A percentile compares a stretch with the other conserved stretches of the same genome.
Evolutionary conservation across 1,140 invertebrate genomes (phyloP).

Genomic region (Solenopsis fugax): DNA sequence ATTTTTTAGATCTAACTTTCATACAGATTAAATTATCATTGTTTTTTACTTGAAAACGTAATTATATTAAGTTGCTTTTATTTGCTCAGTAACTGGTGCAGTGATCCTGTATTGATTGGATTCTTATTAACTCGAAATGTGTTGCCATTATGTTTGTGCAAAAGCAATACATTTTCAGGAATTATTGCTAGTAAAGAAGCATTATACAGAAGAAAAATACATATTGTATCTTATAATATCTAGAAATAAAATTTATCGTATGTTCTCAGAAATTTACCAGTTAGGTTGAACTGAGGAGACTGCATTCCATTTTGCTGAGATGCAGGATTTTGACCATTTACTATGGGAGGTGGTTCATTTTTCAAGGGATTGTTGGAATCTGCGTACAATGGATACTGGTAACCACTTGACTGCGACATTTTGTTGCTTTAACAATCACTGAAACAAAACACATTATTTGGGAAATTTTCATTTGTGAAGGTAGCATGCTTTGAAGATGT

Average conservation of each 20-base stretch:
- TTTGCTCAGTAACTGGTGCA: too few species aligned
- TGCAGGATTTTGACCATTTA: constrained; percentile 79
- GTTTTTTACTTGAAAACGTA: too few species aligned
- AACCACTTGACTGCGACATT: constrained; percentile 82
- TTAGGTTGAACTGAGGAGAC: constrained; percentile 78
- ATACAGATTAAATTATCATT: too few species aligned
- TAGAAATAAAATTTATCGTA: background rate
- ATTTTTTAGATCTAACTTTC: too few species aligned
- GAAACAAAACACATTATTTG: constrained; percentile 55
- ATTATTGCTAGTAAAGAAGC: background rate
- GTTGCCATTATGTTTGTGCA: background rate
- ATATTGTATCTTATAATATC: background rate
- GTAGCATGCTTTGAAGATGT: background rate
- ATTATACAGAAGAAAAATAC: background rate
- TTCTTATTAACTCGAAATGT: background rate
- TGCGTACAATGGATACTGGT: constrained; percentile 79
- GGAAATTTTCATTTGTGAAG: background rate
- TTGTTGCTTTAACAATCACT: constrained; percentile 72
- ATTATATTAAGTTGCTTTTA: too few species aligned
- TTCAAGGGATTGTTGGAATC: constrained; percentile 78
- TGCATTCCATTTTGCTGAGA: constrained; percentile 83
- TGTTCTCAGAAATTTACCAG: constrained; percentile 71
- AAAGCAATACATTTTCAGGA: background rate
- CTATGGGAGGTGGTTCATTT: constrained; percentile 72
- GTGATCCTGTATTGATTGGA: background rate